These are phyloP conservation scores for Dendroctonus ponderosae DNA, from an alignment of 1,140 invertebrate genomes.

Conservation along the genomic window DNA sequence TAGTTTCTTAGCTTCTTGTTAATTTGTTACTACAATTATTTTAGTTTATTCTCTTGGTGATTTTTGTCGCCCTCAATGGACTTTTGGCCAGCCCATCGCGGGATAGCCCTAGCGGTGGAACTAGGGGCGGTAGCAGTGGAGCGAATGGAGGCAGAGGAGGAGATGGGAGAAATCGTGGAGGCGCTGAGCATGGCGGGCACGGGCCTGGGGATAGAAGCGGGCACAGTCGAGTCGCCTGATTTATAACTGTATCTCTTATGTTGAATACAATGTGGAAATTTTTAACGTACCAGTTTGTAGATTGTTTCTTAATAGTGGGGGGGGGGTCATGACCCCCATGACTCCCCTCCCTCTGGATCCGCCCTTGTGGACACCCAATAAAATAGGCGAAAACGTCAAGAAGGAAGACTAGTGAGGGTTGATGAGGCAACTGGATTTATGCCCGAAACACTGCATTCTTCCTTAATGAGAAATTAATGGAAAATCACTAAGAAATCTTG, in stretches of 20 bases:
- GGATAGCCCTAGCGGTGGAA: not conserved
- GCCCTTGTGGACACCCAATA: too few species aligned
- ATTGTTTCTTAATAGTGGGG: too few species aligned
- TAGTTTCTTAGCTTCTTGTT: not conserved
- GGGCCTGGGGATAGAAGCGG: conserved; percentile 17
- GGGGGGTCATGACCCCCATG: too few species aligned
- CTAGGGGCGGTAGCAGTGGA: conserved; percentile 12
- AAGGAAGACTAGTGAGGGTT: too few species aligned
- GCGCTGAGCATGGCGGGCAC: conserved; percentile 6
- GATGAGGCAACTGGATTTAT: too few species aligned
- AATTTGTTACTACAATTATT: conserved; percentile 1
- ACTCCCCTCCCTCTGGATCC: too few species aligned
- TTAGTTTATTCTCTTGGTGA: conserved; percentile 9
- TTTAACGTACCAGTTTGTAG: too few species aligned
- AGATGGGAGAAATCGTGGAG: conserved; percentile 9
- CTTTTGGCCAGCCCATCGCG: conserved; percentile 5
- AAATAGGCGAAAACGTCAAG: too few species aligned
- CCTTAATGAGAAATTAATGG: too few species aligned
- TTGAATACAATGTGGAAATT: not conserved
- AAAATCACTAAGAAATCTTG: too few species aligned
- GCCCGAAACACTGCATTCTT: too few species aligned
- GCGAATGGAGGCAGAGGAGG: conserved; percentile 17
- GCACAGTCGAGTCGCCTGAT: conserved; percentile 2
- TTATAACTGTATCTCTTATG: not conserved
- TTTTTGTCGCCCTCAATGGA: conserved; percentile 11